Evolutionary conservation across 2,888 invertebrate genomes (phyloP).

Genomic region (Neoitamus cyanurus): DNA sequence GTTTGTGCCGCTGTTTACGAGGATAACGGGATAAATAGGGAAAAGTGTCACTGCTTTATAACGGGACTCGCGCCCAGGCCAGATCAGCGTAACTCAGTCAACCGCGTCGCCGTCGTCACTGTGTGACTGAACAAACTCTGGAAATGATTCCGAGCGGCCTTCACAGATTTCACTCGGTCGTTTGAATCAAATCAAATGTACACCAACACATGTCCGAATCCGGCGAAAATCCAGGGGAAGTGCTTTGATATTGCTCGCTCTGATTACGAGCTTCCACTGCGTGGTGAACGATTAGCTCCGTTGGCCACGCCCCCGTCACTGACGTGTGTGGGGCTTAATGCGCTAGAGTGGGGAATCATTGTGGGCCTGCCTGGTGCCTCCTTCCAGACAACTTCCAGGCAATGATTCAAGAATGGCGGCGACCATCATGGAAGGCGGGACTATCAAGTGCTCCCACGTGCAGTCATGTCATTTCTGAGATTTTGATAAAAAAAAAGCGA

Average conservation of each 20-base stretch:
- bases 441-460: constrained; percentile 10
- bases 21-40: constrained; percentile 18
- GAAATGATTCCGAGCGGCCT: constrained; percentile 36
- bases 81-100: constrained; percentile 36
- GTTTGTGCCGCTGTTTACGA: neutral
- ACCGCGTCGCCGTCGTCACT: constrained; percentile 42
- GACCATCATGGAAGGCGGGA: constrained; percentile 36
- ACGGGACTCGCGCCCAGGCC: neutral
- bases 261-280: constrained; percentile 16
- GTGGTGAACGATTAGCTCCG: neutral
- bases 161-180: constrained; percentile 34
- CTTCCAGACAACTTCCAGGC: constrained; percentile 1
- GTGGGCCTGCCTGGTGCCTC: neutral
- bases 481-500: neutral
- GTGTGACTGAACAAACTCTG: constrained; percentile 35
- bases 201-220: constrained; percentile 16
- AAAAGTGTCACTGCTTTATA: constrained; percentile 28
- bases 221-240: constrained; percentile 36
- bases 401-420: neutral
- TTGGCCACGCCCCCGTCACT: neutral
- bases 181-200: constrained; percentile 22
- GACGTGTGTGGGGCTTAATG: neutral
- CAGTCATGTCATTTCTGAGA: neutral
- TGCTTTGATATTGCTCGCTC: constrained; percentile 14
- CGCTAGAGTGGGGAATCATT: neutral